Base-by-base conservation (phyloP, 2,113 vertebrate genomes). In the Synodontis membranacea region DNA sequence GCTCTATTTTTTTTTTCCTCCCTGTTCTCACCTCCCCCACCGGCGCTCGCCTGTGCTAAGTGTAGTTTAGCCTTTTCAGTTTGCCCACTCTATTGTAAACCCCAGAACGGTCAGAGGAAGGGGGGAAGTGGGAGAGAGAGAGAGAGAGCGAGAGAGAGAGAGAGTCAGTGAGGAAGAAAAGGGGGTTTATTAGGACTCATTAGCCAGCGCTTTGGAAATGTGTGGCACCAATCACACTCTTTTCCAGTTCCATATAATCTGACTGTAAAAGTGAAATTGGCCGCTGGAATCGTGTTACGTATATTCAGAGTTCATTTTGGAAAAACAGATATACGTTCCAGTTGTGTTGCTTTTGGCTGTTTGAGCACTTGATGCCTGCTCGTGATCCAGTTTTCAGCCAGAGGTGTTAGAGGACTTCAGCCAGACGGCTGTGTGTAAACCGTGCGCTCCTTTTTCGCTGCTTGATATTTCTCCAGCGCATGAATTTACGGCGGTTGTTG, bases 41-140 rank as follows among this genome's bases (percentile, higher is more conserved):
- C 91, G 93, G 90, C 52, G 52, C 92, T 94, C 89, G 91, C 91
- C 80, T 80, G 91, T 54, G 60, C 88, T 87, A 88, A 92, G 91
- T 92, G 93, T 91, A 92, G 93, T 95, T 93, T 89, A 94, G 91
- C 84, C 91, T 93, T 95, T 95, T 96, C 94, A 95, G 91, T 94
- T 93, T 94, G 93, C 93, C 93, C 92, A 91, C 90, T 95, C 94
- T 92, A 93, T 94, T 95, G 94, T 95, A 94, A 94, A 93, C 80
- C 87, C 88, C 90, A 89, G 91, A 90, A 90, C 88, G 90, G 87
- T 89, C 92, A 88, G 84, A 66, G 83, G 82, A 86, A 85, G 83
- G 66, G 78, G 82, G 44, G 82, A 44, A 60, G 31, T 4, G 31
- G 9, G 17, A 4, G 31, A 25, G 19, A 37, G 50, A 25, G 48